These are phyloP conservation scores for Littorina saxatilis DNA, from an alignment of 1,140 invertebrate species.

Conservation along the genomic window DNA sequence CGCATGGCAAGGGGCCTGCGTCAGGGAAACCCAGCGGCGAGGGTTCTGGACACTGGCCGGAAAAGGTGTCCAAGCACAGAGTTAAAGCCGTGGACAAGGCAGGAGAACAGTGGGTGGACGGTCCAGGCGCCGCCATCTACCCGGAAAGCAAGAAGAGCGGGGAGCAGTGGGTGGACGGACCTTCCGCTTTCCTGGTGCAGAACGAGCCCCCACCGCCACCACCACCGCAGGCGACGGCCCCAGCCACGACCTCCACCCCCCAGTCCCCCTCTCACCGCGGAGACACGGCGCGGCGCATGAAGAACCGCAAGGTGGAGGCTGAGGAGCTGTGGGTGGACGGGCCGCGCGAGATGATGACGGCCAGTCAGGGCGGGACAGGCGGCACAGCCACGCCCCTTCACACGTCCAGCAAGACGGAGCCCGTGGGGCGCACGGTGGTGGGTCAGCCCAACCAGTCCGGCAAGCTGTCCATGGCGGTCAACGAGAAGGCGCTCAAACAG, in stretches of 20 bases:
- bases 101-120: constrained; percentile 97
- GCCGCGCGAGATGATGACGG: constrained; percentile 77
- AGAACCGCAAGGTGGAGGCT: constrained; percentile 81
- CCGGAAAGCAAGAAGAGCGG: constrained; percentile 56
- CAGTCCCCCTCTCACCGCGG: constrained; percentile 17
- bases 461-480: constrained; percentile 40
- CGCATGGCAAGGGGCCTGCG: background rate
- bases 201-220: constrained; percentile 44
- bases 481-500: constrained; percentile 49
- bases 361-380: constrained; percentile 35
- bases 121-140: constrained; percentile 80
- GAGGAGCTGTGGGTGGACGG: constrained; percentile 97
- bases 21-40: background rate
- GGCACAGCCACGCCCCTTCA: constrained; percentile 53
- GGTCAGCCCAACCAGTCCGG: constrained; percentile 46
- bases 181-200: constrained; percentile 65
- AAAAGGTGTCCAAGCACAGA: constrained; percentile 42
- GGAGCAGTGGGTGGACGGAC: constrained; percentile 74
- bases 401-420: constrained; percentile 49
- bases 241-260: background rate
- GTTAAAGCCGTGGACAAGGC: constrained; percentile 41
- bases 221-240: constrained; percentile 44
- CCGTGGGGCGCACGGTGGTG: constrained; percentile 33
- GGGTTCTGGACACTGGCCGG: constrained; percentile 39
- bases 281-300: constrained; percentile 36